Conservation (phyloP, 2,797 vertebrate genomes). For the Poeciliopsis turneri region DNA sequence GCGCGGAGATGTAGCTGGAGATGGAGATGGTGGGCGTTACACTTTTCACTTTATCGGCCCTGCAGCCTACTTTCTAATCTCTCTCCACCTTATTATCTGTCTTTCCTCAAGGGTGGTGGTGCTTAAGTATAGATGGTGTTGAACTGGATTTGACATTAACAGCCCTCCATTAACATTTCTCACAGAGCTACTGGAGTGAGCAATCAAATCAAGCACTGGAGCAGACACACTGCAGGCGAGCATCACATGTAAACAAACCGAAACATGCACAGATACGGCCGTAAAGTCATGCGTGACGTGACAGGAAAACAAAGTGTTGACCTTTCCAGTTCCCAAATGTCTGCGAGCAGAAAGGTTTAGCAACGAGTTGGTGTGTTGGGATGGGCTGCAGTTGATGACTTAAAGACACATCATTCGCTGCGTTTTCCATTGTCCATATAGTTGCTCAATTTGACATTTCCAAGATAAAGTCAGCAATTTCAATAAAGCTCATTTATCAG, state of each 20-base stretch:
- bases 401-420: too few relatives aligned
- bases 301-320: background rate
- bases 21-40: conserved; percentile 1
- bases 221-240: conserved; percentile 31
- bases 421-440: too few relatives aligned
- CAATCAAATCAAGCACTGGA: conserved; percentile 59
- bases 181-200: conserved; percentile 45
- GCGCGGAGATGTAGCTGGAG: background rate
- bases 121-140: conserved; percentile 29
- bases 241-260: background rate
- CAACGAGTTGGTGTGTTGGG: background rate
- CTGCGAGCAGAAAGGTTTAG: background rate
- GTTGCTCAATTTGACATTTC: too few relatives aligned
- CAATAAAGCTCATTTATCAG: too few relatives aligned
- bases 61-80: conserved; percentile 21
- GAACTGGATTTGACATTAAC: conserved; percentile 55
- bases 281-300: conserved; percentile 5
- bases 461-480: too few relatives aligned
- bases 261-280: background rate
- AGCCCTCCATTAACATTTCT: conserved; percentile 68
- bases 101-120: conserved; percentile 3
- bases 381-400: too few relatives aligned
- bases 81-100: conserved; percentile 2
- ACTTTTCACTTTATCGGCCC: conserved; percentile 8
- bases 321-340: background rate